These are phyloP conservation scores for Hypselothyrea guttata DNA, from an alignment of 2,888 invertebrate genomes.

Conservation along the genomic window DNA sequence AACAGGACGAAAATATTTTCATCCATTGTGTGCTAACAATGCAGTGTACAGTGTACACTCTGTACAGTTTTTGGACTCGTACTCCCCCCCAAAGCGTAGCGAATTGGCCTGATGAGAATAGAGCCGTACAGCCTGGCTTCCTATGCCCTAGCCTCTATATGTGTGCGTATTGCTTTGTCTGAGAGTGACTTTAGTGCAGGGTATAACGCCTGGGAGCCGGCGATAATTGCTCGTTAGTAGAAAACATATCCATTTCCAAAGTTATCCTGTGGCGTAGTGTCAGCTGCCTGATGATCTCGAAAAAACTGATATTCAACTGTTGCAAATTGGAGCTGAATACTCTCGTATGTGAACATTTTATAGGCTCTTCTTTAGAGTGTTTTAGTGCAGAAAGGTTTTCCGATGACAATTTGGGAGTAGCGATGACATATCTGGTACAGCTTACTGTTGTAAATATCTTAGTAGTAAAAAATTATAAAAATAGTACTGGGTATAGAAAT, in stretches of 20 bases:
- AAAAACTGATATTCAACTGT: constrained; percentile 13
- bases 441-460: too few species aligned
- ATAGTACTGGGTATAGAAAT: too few species aligned
- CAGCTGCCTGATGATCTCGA: constrained; percentile 17
- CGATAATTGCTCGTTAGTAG: constrained; percentile 77
- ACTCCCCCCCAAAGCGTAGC: constrained; percentile 79
- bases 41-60: constrained; percentile 20
- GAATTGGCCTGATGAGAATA: constrained; percentile 57
- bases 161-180: constrained; percentile 22
- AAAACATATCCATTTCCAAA: constrained; percentile 43
- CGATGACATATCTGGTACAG: too few species aligned
- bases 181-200: constrained; percentile 41
- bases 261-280: constrained; percentile 22
- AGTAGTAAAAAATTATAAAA: too few species aligned
- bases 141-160: not conserved
- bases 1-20: constrained; percentile 82
- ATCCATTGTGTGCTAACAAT: constrained; percentile 76
- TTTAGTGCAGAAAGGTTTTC: not conserved
- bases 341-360: not conserved
- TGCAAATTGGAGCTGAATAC: constrained; percentile 17
- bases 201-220: constrained; percentile 63
- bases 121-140: constrained; percentile 6
- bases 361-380: not conserved
- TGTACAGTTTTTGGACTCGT: not conserved
- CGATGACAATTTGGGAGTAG: not conserved